Percentiles rank a stretch among this genome's conserved stretches.
These are phyloP conservation scores for Poecilus cupreus DNA, from an alignment of 2,888 invertebrate species.

Conservation along the genomic window DNA sequence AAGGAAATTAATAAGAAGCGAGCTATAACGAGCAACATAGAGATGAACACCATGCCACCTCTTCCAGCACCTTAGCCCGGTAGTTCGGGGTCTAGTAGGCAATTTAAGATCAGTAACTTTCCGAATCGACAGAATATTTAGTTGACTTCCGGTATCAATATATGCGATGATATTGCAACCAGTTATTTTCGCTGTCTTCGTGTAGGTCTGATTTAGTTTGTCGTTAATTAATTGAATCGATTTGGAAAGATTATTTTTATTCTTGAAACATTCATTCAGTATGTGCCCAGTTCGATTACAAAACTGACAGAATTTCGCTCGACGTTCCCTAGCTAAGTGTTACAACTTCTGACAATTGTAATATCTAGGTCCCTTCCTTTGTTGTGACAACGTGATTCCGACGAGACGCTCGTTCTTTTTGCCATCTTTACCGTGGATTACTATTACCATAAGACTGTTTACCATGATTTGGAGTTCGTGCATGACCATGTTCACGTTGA, in stretches of 20 bases:
- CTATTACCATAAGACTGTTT: neutral
- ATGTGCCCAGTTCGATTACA: neutral
- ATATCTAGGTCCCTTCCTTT: too few species aligned
- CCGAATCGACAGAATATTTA: too few species aligned
- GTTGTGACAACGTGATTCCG: too few species aligned
- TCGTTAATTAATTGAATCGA: neutral
- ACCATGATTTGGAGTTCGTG: too few species aligned
- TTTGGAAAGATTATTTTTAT: neutral
- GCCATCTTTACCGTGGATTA: neutral
- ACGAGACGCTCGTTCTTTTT: neutral
- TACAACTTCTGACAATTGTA: neutral
- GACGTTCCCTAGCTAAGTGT: neutral
- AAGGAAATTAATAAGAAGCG: too few species aligned
- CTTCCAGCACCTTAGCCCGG: too few species aligned
- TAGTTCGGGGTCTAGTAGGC: too few species aligned
- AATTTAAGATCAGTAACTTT: too few species aligned
- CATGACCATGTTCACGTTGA: neutral
- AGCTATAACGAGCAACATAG: too few species aligned
- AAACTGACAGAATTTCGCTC: neutral
- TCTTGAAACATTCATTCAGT: neutral
- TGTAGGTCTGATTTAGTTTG: neutral
- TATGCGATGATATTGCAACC: neutral
- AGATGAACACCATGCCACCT: too few species aligned
- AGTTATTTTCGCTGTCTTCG: neutral
- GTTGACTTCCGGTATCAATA: too few species aligned